Evolutionary conservation across 1,140 invertebrate genomes (phyloP), one percentile per base, ranked within the genome.

Genomic region (Drosophila obscura): DNA sequence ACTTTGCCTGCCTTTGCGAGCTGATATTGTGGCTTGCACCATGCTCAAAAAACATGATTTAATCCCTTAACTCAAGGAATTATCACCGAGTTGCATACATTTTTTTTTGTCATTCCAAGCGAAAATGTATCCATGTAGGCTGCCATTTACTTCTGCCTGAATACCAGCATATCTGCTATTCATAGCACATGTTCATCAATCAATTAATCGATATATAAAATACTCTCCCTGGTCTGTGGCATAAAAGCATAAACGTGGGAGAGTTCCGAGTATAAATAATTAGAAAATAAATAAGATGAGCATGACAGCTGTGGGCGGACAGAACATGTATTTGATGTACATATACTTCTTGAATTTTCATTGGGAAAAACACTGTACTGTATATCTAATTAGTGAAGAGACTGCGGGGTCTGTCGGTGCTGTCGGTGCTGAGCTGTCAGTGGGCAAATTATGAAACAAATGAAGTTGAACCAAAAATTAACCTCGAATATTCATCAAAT

Each of bases 161-260:
- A 65, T 60, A 75, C 67, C 65, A 49, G 63, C 66, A 72, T 83
- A 80, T 80, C 74, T 75, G 69, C 69, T 80, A 83, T 83, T 83
- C 77, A 83, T 83, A 77, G 71, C 75, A 75, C 35, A 39, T 80
- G 80, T 75, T 74, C 77, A 83, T 83, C 80, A 83, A 83, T 83
- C 80, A 83, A 83, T 83, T 80, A 83, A 83, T 83, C 78, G 78
- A 83, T 83, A 77, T 64, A 43, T 19, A 57, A 58, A 44, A 55
- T 43, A 57, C 43, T 61, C 46, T 60, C 45, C 15, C 66, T 58
- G 28, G 46, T 39, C 59, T 28, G 41, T 6, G 19, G 19, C 19
- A 19, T 6, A 26, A 26, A 57, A 66, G 28, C 31, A 60, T 50
- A 45, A 53, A 66, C 67, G 52, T 46, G 53, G 11, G 1, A 39